These are phyloP conservation scores for Myiothlypis coronata DNA, from an alignment of 2,797 vertebrate species.

Conservation along the genomic window DNA sequence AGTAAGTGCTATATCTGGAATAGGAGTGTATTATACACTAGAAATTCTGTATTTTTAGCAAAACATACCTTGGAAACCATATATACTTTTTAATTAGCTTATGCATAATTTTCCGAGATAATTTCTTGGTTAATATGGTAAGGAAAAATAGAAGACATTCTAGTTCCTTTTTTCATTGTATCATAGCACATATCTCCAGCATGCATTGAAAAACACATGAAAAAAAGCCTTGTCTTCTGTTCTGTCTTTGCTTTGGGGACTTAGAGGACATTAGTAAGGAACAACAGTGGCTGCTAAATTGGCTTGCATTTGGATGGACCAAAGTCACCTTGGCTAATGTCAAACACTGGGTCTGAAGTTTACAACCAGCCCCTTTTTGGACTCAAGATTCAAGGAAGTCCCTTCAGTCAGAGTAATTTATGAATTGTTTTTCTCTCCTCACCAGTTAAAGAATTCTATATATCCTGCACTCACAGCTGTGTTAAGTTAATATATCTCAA, in stretches of 20 bases:
- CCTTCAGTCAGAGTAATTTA: not conserved
- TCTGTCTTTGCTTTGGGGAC: not conserved
- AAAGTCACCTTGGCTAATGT: not conserved
- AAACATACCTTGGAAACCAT: not conserved
- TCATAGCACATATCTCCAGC: not conserved
- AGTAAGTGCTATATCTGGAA: not conserved
- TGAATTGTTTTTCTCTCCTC: not conserved
- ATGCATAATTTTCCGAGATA: not conserved
- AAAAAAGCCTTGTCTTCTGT: not conserved
- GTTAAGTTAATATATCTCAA: not conserved
- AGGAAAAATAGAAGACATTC: not conserved
- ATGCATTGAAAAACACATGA: not conserved
- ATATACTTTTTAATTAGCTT: not conserved
- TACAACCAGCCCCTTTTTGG: not conserved
- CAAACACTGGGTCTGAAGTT: not conserved
- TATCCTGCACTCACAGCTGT: not conserved
- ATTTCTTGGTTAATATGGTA: not conserved
- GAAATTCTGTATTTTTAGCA: not conserved
- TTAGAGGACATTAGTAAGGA: not conserved
- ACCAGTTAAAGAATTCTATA: not conserved
- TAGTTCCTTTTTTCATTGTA: not conserved
- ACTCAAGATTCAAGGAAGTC: not conserved
- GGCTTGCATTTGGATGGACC: not conserved
- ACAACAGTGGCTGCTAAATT: not conserved
- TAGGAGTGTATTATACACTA: not conserved